These are phyloP conservation scores for Falco peregrinus DNA, from an alignment of 2,797 vertebrate species.

Conservation along the genomic window DNA sequence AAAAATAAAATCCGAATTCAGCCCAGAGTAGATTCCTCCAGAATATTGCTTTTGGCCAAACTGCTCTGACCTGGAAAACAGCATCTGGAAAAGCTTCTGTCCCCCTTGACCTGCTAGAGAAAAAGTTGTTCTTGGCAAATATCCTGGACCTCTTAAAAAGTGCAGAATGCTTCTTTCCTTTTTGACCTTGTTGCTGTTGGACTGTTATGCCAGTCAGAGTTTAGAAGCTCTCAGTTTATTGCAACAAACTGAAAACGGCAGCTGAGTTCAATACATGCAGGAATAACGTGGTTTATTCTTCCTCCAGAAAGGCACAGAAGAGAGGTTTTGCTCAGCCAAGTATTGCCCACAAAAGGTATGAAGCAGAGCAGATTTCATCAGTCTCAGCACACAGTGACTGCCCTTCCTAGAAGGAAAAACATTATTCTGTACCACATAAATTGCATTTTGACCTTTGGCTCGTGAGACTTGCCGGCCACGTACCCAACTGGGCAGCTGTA, in stretches of 20 bases:
- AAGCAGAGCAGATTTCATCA: neutral
- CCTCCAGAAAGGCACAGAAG: neutral
- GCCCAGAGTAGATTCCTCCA: neutral
- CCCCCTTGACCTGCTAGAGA: neutral
- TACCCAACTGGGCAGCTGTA: neutral
- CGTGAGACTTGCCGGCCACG: neutral
- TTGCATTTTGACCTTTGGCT: neutral
- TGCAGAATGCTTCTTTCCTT: neutral
- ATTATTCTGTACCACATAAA: neutral
- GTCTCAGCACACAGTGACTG: neutral
- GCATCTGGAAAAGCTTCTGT: slow-evolving; percentile 11
- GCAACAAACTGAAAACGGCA: slow-evolving; percentile 16
- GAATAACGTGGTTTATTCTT: neutral
- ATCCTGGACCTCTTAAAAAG: neutral
- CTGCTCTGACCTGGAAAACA: slow-evolving; percentile 21
- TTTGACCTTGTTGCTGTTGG: neutral
- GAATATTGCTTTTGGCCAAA: slow-evolving; percentile 17
- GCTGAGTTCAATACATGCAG: neutral
- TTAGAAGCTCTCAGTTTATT: neutral
- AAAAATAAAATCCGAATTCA: slow-evolving; percentile 28
- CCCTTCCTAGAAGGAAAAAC: neutral
- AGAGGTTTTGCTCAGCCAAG: neutral
- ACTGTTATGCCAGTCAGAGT: neutral
- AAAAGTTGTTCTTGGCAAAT: slow-evolving; percentile 7
- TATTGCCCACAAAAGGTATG: neutral